These are phyloP conservation scores for Paramormyrops kingsleyae DNA, from an alignment of 2,113 vertebrate species.

Conservation along the genomic window DNA sequence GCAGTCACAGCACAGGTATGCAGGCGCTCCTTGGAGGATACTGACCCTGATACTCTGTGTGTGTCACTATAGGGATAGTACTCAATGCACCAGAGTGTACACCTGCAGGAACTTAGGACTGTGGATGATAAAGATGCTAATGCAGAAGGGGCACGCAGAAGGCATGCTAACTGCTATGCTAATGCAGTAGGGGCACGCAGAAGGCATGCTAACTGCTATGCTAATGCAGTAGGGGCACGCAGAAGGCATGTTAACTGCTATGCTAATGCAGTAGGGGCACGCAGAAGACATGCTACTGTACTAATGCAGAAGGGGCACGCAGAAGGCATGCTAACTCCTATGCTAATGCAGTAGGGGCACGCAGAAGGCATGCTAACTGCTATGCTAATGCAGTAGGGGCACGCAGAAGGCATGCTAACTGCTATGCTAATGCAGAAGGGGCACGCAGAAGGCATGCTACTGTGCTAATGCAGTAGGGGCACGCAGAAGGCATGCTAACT, in stretches of 20 bases:
- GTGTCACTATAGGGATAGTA: neutral
- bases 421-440: neutral
- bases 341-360: no score
- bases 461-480: neutral
- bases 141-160: neutral
- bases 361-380: no score
- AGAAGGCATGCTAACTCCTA: neutral
- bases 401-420: no score
- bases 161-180: neutral
- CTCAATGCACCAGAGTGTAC: neutral
- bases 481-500: neutral
- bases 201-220: neutral
- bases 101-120: neutral
- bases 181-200: no score
- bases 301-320: neutral
- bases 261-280: neutral
- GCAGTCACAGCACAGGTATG: slow-evolving; percentile 58
- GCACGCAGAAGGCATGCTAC: neutral
- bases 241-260: neutral
- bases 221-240: neutral
- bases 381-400: no score
- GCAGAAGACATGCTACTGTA: neutral
- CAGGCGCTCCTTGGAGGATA: neutral
- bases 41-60: neutral
- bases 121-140: neutral